Percentiles rank a stretch among this genome's conserved stretches.
These are phyloP conservation scores for Rhimphoctona megacephalus DNA, from an alignment of 2,888 invertebrate species.

Conservation along the genomic window DNA sequence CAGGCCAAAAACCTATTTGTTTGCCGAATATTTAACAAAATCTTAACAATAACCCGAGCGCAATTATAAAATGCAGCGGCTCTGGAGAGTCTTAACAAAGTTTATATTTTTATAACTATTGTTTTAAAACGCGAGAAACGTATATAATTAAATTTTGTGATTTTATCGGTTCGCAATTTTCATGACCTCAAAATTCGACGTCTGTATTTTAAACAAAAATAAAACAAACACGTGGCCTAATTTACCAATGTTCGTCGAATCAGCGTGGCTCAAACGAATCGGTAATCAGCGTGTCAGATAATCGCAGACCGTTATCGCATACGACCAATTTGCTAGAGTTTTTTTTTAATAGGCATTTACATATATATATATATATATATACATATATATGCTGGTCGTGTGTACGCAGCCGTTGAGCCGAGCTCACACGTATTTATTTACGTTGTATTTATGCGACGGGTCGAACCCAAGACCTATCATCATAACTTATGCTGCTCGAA, in stretches of 20 bases:
- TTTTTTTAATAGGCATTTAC: constrained; percentile 31
- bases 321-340: constrained; percentile 15
- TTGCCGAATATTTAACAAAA: too few relatives aligned
- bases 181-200: not conserved
- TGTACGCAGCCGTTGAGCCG: constrained; percentile 47
- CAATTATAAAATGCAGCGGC: not conserved
- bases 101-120: not conserved
- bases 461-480: constrained; percentile 42
- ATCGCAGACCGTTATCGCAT: constrained; percentile 34
- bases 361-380: too few relatives aligned
- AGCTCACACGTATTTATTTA: constrained; percentile 33
- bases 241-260: constrained; percentile 13
- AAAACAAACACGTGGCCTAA: constrained; percentile 7
- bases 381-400: constrained; percentile 16
- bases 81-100: not conserved
- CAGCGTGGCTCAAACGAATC: constrained; percentile 3
- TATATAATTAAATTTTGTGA: not conserved
- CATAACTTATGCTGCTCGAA: constrained; percentile 34
- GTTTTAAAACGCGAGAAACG: not conserved
- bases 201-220: constrained; percentile 6
- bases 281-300: constrained; percentile 23
- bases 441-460: constrained; percentile 15
- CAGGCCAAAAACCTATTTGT: not conserved
- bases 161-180: constrained; percentile 15
- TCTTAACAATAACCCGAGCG: too few relatives aligned